Evolutionary conservation across 2,113 vertebrate species (phyloP).

Genomic region (Myiopsitta monachus): DNA sequence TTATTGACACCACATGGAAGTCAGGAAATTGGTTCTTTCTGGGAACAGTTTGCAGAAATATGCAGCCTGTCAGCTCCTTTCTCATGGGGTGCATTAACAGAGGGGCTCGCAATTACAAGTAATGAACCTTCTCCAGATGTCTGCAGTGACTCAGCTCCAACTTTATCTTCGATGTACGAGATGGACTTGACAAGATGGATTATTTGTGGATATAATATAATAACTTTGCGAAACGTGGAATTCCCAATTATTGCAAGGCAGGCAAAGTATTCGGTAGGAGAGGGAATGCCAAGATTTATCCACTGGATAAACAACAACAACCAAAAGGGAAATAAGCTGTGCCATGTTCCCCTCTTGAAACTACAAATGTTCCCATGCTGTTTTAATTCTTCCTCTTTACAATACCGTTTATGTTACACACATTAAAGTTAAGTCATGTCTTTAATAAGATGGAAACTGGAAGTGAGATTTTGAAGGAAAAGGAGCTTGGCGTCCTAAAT

Average conservation of each 20-base stretch:
- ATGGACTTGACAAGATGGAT: slow-evolving; percentile 79
- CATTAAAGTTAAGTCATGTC: slow-evolving; percentile 80
- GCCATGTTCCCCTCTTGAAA: slow-evolving; percentile 47
- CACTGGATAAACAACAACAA: slow-evolving; percentile 59
- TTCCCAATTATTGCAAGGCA: slow-evolving; percentile 62
- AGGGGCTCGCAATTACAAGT: slow-evolving; percentile 89
- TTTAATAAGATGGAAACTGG: slow-evolving; percentile 80
- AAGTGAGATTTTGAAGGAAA: slow-evolving; percentile 76
- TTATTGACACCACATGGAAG: slow-evolving; percentile 98
- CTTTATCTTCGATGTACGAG: slow-evolving; percentile 72
- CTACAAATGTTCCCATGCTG: slow-evolving; percentile 62
- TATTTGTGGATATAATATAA: slow-evolving; percentile 73
- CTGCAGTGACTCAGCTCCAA: slow-evolving; percentile 80
- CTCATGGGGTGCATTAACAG: slow-evolving; percentile 85
- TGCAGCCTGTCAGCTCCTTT: slow-evolving; percentile 86
- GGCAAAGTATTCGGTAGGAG: slow-evolving; percentile 35
- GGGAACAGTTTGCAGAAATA: slow-evolving; percentile 93
- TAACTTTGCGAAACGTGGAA: slow-evolving; percentile 64
- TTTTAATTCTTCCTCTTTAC: slow-evolving; percentile 77
- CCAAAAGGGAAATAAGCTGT: slow-evolving; percentile 55
- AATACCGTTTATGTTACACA: slow-evolving; percentile 78
- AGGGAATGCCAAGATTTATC: slow-evolving; percentile 5
- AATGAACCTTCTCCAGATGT: slow-evolving; percentile 91
- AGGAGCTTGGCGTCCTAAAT: slow-evolving; percentile 63
- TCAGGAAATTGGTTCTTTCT: slow-evolving; percentile 93